Evolutionary conservation across 2,113 vertebrate genomes (phyloP).

Genomic region (Arothron firmamentum): DNA sequence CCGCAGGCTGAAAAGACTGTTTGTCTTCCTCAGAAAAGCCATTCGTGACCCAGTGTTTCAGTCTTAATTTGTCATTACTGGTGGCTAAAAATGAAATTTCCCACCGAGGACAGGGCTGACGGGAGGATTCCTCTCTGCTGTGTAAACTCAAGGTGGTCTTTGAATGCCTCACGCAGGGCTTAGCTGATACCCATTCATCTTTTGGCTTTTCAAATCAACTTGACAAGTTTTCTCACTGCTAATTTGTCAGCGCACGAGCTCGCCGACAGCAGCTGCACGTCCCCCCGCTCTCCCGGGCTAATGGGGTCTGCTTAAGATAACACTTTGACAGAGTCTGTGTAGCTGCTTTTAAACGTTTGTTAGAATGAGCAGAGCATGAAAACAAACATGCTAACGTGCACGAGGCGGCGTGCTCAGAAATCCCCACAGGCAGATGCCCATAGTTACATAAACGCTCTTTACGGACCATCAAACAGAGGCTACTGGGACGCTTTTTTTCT

Average conservation of each 20-base stretch:
- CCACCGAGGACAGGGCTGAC: conserved; percentile 12
- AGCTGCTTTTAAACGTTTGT: conserved; percentile 59
- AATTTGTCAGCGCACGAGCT: conserved; percentile 62
- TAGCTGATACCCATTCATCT: conserved; percentile 57
- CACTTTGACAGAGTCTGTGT: conserved; percentile 63
- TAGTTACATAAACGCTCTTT: too few species aligned
- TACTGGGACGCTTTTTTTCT: neutral
- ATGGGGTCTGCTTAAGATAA: conserved; percentile 70
- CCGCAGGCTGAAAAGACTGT: conserved; percentile 5
- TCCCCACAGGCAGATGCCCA: too few species aligned
- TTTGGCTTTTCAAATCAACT: conserved; percentile 48
- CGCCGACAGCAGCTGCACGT: conserved; percentile 34
- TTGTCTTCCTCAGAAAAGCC: conserved; percentile 36
- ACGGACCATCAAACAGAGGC: too few species aligned
- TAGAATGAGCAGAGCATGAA: conserved; percentile 54
- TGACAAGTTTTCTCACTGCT: conserved; percentile 55
- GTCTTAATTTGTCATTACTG: conserved; percentile 44
- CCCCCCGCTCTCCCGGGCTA: conserved; percentile 46
- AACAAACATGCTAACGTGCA: conserved; percentile 35
- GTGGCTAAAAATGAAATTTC: conserved; percentile 40
- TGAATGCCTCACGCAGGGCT: conserved; percentile 37
- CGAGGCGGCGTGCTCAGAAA: neutral
- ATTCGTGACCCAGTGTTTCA: neutral
- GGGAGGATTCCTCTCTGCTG: conserved; percentile 42
- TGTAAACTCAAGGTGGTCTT: conserved; percentile 49